Evolutionary conservation across 37 sponge, comb jelly and placozoan genomes (phyloP).

Genomic region (Corticium candelabrum): DNA sequence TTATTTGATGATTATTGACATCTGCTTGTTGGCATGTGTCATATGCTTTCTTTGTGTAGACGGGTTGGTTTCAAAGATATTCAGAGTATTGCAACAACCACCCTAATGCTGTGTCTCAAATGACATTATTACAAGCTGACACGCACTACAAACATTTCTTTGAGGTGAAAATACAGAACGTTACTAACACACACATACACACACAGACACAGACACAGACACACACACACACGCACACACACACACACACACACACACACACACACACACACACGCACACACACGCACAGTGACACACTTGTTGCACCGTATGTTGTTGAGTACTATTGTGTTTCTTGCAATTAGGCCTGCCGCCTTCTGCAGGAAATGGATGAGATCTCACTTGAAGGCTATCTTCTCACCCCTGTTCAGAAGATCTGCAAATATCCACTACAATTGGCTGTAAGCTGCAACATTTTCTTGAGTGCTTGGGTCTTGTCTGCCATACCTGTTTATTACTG

Average conservation of each 20-base stretch:
- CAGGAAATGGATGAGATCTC: constrained; percentile 72
- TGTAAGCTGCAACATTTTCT: constrained; percentile 15
- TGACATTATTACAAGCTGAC: constrained; percentile 44
- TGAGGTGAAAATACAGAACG: no score
- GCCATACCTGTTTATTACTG: neutral
- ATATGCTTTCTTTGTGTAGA: constrained; percentile 24
- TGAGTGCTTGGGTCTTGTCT: neutral
- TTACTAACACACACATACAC: neutral
- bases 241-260: no score
- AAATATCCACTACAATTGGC: constrained; percentile 90
- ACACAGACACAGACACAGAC: no score
- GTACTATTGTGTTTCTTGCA: neutral
- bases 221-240: no score
- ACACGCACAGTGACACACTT: no score
- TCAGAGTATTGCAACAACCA: constrained; percentile 88
- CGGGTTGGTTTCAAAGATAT: constrained; percentile 43
- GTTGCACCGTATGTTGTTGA: neutral
- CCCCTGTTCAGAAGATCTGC: constrained; percentile 98
- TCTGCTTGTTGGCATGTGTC: neutral
- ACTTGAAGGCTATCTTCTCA: constrained; percentile 81
- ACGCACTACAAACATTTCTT: constrained; percentile 65
- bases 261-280: no score
- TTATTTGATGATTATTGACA: neutral
- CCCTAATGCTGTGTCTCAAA: constrained; percentile 75
- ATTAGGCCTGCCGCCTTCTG: constrained; percentile 74